phyloP scores from a whole-genome alignment of 2,888 invertebrate genomes.

The Allygus modestus region DNA sequence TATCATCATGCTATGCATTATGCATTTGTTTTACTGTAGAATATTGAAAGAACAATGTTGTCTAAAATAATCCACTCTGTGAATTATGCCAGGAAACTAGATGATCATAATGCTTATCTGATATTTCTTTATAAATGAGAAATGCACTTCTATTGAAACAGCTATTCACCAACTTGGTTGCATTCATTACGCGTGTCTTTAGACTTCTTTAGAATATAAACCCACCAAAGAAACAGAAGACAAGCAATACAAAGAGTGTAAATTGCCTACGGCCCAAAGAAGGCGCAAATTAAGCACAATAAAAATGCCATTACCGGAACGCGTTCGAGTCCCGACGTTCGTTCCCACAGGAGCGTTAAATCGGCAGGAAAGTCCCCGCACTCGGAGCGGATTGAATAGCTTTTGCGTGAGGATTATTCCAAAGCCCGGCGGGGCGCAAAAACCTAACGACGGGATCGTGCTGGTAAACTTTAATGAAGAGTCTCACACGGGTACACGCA shows the following conservation, averaged over 20 bases:
- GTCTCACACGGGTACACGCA: slow-evolving; percentile 24
- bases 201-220: neutral
- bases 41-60: too few species aligned
- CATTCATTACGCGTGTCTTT: neutral
- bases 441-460: slow-evolving; percentile 42
- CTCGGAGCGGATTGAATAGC: slow-evolving; percentile 44
- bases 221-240: neutral
- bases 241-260: neutral
- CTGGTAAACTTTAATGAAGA: slow-evolving; percentile 31
- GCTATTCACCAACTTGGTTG: neutral
- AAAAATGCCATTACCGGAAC: neutral
- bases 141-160: neutral
- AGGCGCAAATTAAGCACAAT: slow-evolving; percentile 31
- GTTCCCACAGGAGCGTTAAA: slow-evolving; percentile 43
- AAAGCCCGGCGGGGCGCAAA: slow-evolving; percentile 29
- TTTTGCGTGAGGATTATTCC: slow-evolving; percentile 46
- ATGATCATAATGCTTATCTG: too few species aligned
- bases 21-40: too few species aligned
- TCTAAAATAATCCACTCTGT: too few species aligned
- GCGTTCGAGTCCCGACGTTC: neutral
- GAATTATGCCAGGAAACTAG: too few species aligned
- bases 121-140: too few species aligned
- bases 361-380: neutral
- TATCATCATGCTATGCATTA: too few species aligned
- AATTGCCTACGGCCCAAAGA: neutral